Base-by-base conservation (phyloP, 2,113 vertebrate species). In the Urocitellus parryii region DNA sequence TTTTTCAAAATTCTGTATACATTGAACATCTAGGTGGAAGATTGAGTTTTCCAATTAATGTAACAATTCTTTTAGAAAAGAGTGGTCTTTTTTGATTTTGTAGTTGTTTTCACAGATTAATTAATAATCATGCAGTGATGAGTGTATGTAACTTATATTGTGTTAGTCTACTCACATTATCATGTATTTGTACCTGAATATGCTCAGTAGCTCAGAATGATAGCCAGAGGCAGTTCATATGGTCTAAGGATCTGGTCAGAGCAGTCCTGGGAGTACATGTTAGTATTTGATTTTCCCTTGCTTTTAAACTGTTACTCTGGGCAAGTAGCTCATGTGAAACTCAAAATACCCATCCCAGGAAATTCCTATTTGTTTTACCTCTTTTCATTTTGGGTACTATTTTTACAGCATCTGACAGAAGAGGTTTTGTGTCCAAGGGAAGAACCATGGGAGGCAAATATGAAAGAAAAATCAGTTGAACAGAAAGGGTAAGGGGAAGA, bases 401-500 rank as follows among this genome's bases (percentile, higher is more conserved):
- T 98, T 91, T 94, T 97, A 79, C 34, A 98, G 79, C 53, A 90
- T 18, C 81, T 88, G 9, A 6, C 83, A 86, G 93, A 88, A 92
- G 86, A 93, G 61, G 14, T 80, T 76, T 56, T 53, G 8, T 73
- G 58, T 95, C n/a, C 86, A 12, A 90, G 74, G 51, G 86, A 97
- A 90, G 91, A 96, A 51, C 61, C 88, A 25, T 5, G 81, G 0
- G 10, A 25, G 6, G 72, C 76, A 45, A 29, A 53, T 73, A 12
- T 4, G 39, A 95, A 96, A 87, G 24, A 87, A 87, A 82, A 73
- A 42, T 91, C 91, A 5, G 8, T 70, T 78, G 85, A 97, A 78
- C 82, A 95, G 73, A 97, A 97, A 70, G 5, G 3, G 98, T 98
- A 77, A 98, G 98, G 74, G 37, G 24, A 24, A 22, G 17, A 37